Evolutionary conservation across 1,140 invertebrate species (phyloP).

Genomic region (Gonatopus flavifemur): DNA sequence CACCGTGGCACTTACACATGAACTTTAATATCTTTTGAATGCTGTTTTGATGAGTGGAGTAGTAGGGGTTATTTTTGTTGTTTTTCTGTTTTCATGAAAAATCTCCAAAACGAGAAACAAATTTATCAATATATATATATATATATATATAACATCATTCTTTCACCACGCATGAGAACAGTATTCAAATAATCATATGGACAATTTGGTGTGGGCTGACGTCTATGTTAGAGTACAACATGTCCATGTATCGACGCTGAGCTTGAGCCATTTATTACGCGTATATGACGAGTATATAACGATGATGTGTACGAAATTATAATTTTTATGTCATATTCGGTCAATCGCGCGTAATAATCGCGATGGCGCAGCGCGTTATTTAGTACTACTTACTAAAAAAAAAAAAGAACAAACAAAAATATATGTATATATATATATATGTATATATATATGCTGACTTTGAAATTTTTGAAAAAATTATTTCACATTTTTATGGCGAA

Average conservation of each 20-base stretch:
- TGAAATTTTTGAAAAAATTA: no score
- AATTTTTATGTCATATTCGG: slow-evolving; percentile 3
- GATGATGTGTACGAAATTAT: background rate
- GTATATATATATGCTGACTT: no score
- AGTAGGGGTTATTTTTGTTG: background rate
- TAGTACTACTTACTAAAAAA: slow-evolving; percentile 38
- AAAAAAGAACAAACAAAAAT: no score
- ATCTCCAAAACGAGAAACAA: background rate
- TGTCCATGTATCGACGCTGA: slow-evolving; percentile 52
- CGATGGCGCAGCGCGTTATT: slow-evolving; percentile 41
- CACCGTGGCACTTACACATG: slow-evolving; percentile 58
- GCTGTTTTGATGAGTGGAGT: slow-evolving; percentile 4
- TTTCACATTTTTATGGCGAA: no score
- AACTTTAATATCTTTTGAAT: slow-evolving; percentile 33
- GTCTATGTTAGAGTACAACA: slow-evolving; percentile 58
- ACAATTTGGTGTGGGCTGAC: slow-evolving; percentile 60
- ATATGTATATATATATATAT: no score
- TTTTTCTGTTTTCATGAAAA: background rate
- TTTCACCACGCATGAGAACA: slow-evolving; percentile 24
- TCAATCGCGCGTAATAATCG: slow-evolving; percentile 30
- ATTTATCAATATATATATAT: slow-evolving; percentile 22
- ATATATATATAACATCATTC: slow-evolving; percentile 11
- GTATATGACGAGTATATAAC: no score
- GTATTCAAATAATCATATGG: slow-evolving; percentile 48
- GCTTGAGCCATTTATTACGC: slow-evolving; percentile 36